Conservation (phyloP, 2,888 invertebrate species). For the Volucella inflata region DNA sequence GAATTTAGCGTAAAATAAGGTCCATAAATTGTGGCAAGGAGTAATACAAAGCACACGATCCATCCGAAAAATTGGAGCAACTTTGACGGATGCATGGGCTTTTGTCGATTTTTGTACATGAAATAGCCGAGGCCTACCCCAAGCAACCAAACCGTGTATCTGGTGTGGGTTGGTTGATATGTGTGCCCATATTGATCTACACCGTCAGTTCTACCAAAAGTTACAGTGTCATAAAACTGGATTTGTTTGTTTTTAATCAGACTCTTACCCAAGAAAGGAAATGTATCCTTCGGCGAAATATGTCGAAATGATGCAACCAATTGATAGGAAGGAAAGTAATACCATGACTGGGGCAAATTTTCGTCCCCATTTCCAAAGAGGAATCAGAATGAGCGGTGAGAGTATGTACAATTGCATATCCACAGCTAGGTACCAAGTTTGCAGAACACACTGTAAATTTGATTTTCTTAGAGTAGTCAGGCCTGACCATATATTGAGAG, state of each 20-base stretch:
- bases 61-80: slow-evolving; percentile 80
- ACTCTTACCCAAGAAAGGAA: not conserved
- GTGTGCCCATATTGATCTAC: slow-evolving; percentile 38
- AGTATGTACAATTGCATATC: slow-evolving; percentile 85
- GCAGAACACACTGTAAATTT: slow-evolving; percentile 83
- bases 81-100: slow-evolving; percentile 77
- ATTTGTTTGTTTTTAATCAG: too few relatives aligned
- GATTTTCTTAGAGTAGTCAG: not conserved
- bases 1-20: slow-evolving; percentile 67
- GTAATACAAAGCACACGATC: slow-evolving; percentile 79
- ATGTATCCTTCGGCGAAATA: slow-evolving; percentile 28
- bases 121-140: slow-evolving; percentile 79
- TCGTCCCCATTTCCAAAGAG: slow-evolving; percentile 81
- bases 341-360: slow-evolving; percentile 75
- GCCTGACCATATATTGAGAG: slow-evolving; percentile 6
- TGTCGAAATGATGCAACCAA: slow-evolving; percentile 54
- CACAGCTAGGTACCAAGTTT: slow-evolving; percentile 85
- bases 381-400: slow-evolving; percentile 84
- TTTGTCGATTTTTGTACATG: slow-evolving; percentile 76
- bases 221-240: too few relatives aligned
- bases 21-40: slow-evolving; percentile 81
- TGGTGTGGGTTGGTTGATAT: slow-evolving; percentile 78
- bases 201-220: not conserved
- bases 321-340: slow-evolving; percentile 57
- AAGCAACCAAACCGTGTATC: slow-evolving; percentile 79